Conservation (phyloP, 1,140 invertebrate species). For the Drosophila pandora region DNA sequence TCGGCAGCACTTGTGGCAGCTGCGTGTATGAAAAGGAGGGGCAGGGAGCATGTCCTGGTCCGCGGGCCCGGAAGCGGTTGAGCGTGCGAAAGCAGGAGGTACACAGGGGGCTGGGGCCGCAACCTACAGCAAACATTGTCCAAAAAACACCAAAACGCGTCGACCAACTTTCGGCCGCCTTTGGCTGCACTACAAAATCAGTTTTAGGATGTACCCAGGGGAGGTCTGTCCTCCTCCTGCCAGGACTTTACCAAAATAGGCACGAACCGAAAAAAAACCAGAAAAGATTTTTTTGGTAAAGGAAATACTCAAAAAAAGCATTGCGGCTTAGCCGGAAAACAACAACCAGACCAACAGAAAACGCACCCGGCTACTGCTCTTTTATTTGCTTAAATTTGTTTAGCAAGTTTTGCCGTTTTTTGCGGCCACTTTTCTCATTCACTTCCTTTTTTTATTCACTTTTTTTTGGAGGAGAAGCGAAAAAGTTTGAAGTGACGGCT, state of each 20-base stretch:
- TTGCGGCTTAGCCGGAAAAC: slow-evolving; percentile 39
- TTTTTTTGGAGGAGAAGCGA: not conserved
- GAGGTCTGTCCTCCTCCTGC: slow-evolving; percentile 5
- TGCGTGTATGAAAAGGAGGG: not conserved
- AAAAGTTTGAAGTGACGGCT: slow-evolving; percentile 27
- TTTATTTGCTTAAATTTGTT: slow-evolving; percentile 57
- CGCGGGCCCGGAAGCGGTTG: slow-evolving; percentile 57
- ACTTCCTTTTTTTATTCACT: not conserved
- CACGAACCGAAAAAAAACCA: not conserved
- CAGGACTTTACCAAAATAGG: slow-evolving; percentile 17
- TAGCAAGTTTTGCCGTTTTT: slow-evolving; percentile 52
- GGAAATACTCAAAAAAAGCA: slow-evolving; percentile 61
- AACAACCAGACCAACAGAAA: slow-evolving; percentile 2
- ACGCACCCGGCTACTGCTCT: slow-evolving; percentile 1
- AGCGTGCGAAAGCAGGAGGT: slow-evolving; percentile 40
- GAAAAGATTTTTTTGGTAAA: slow-evolving; percentile 19
- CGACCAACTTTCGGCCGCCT: slow-evolving; percentile 52
- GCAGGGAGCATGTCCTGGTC: slow-evolving; percentile 32
- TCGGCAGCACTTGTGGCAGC: slow-evolving; percentile 31
- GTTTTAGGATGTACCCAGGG: slow-evolving; percentile 38
- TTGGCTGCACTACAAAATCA: slow-evolving; percentile 58
- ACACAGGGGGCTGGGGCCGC: not conserved
- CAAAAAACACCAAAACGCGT: slow-evolving; percentile 48
- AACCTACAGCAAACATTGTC: slow-evolving; percentile 60
- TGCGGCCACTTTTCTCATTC: slow-evolving; percentile 7